Base-by-base conservation (phyloP, 2,113 vertebrate genomes). In the Tringa solitaria region DNA sequence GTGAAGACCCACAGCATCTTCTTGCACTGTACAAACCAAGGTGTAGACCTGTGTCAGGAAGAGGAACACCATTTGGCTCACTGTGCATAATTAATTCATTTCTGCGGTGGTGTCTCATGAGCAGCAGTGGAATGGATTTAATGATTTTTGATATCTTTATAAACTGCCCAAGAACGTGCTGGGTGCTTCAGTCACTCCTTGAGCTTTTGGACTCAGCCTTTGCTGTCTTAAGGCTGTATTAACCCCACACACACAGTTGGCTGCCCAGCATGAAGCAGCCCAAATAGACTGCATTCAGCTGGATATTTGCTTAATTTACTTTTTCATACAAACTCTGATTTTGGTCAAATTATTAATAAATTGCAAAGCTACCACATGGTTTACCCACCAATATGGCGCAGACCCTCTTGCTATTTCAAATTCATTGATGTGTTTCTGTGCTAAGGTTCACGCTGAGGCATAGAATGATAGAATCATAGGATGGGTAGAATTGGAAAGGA, bases 251-350 rank as follows among this genome's bases (percentile, higher is more conserved):
- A 85, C 65, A 83, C 3, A 14, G 43, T 8, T 94, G 87, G 65
- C 73, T 87, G 81, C 69, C 56, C 84, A 89, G 43, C 10, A 1
- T 72, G 72, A 63, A 95, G 32, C 54, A 88, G 46, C 67, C 91
- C 87, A 87, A 77, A 87, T 59, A 93, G 84, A 37, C 79, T 74
- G 79, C 64, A 68, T 95, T 95, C 84, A 87, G 51, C 73, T 84
- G 85, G 59, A 63, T 88, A 60, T 93, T 93, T 92, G 86, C 67
- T 93, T 88, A 83, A 96, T 94, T 92, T 92, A 78, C 39, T 81
- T 95, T 93, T 95, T 81, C 74, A 69, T 82, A 56, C 45, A 78
- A 87, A 45, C 24, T 84, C 89, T 82, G 77, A 56, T 84, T 94
- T 91, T 82, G 84, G 48, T 64, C 89, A 91, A 91, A 94, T 87